These are phyloP conservation scores for Theonella swinhoei DNA, from an alignment of 37 sponge, comb jelly and placozoan species.

Conservation along the genomic window DNA sequence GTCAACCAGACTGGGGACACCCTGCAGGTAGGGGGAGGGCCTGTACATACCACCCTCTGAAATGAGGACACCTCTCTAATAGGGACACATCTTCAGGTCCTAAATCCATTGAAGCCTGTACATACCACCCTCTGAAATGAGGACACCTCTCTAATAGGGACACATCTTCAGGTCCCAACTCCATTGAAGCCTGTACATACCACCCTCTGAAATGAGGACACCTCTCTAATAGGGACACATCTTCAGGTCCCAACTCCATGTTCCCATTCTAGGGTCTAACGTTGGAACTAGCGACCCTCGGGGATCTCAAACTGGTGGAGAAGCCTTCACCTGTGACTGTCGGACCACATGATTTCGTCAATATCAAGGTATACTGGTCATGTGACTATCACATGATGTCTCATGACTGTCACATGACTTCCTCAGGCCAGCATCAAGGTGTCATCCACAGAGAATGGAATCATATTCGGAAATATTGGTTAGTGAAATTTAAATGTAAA, in stretches of 20 bases:
- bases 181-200: too few species aligned
- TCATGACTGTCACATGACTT: neutral
- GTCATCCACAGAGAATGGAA: constrained; percentile 98
- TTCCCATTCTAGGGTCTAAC: constrained; percentile 56
- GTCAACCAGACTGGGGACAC: constrained; percentile 99
- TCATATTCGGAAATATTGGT: constrained; percentile 99
- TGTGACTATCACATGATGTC: constrained; percentile 15
- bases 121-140: too few species aligned
- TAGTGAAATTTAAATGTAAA: neutral
- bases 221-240: too few species aligned
- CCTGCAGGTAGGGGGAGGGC: constrained; percentile 53
- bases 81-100: too few species aligned
- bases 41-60: too few species aligned
- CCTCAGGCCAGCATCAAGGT: constrained; percentile 87
- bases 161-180: too few species aligned
- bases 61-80: too few species aligned
- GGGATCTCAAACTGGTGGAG: constrained; percentile 96
- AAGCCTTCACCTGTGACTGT: constrained; percentile 87
- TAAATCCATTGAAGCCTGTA: too few species aligned
- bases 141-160: too few species aligned
- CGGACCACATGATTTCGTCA: constrained; percentile 95
- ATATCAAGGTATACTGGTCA: constrained; percentile 78
- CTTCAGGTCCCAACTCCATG: too few species aligned
- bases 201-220: too few species aligned
- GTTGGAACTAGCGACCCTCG: constrained; percentile 96